A percentile compares a stretch with the other conserved stretches of the same genome.
Evolutionary conservation across 1,140 invertebrate genomes (phyloP).

Genomic region (Trichomalopsis sarcophagae): DNA sequence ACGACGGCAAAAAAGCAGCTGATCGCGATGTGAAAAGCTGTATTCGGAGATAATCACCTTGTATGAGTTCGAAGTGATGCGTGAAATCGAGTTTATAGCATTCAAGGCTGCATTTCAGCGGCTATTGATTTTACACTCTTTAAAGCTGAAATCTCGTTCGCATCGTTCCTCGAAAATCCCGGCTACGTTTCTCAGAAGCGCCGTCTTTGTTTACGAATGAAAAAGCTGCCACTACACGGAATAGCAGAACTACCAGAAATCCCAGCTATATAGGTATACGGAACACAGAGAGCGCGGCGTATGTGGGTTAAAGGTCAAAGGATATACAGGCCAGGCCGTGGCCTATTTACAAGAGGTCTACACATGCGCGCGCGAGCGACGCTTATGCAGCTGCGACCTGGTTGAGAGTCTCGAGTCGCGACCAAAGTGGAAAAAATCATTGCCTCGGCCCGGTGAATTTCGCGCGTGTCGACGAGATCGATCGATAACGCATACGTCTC

Average conservation of each 20-base stretch:
- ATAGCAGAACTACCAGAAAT: too few relatives aligned
- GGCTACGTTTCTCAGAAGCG: too few relatives aligned
- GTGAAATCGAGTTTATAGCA: background rate
- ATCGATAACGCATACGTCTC: background rate
- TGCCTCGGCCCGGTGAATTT: background rate
- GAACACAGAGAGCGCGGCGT: background rate
- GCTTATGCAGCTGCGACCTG: background rate
- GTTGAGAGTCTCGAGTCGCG: background rate
- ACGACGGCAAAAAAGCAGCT: too few relatives aligned
- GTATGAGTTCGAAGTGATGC: too few relatives aligned
- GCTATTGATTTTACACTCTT: background rate
- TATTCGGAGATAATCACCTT: too few relatives aligned
- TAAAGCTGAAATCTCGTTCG: background rate
- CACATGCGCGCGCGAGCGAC: too few relatives aligned
- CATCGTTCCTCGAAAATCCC: background rate
- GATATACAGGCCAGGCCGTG: background rate
- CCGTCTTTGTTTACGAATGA: too few relatives aligned
- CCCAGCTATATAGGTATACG: too few relatives aligned
- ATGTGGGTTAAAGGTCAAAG: slow-evolving; percentile 3
- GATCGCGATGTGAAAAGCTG: too few relatives aligned
- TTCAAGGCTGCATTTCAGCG: background rate
- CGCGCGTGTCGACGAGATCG: background rate
- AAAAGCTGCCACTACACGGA: too few relatives aligned
- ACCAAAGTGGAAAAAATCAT: background rate
- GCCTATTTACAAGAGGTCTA: background rate